Conservation (phyloP, 2,888 invertebrate species). For the Sisyra terminalis region DNA sequence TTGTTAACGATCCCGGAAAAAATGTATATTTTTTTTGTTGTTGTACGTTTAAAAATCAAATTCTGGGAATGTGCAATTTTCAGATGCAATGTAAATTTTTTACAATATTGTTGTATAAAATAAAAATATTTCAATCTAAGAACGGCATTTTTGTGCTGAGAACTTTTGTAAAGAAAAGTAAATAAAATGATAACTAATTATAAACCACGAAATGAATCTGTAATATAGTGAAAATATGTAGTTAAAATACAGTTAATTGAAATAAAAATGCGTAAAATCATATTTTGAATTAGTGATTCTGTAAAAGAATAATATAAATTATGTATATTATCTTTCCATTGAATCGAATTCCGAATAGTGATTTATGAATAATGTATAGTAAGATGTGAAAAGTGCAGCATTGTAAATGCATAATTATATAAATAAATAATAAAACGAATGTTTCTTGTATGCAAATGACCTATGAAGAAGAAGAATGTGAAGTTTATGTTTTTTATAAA, state of each 20-base stretch:
- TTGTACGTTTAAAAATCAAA: not conserved
- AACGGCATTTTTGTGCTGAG: not conserved
- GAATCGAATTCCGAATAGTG: conserved; percentile 3
- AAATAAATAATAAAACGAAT: conserved; percentile 2
- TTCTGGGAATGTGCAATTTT: conserved; percentile 8
- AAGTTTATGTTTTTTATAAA: conserved; percentile 5
- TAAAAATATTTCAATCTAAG: not conserved
- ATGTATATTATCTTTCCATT: not conserved
- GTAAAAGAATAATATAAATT: conserved; percentile 1
- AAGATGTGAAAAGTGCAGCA: conserved; percentile 1
- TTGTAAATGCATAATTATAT: conserved; percentile 2
- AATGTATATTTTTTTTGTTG: not conserved
- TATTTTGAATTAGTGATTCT: conserved; percentile 2
- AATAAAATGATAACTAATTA: conserved; percentile 1
- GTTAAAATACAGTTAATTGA: conserved; percentile 2
- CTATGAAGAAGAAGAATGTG: conserved; percentile 1
- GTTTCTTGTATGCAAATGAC: not conserved
- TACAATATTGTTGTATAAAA: not conserved
- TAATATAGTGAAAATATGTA: conserved; percentile 3
- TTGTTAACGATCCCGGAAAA: no score
- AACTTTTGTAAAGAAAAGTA: not conserved
- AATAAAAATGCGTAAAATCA: conserved; percentile 1
- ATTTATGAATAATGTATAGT: not conserved
- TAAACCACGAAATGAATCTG: conserved; percentile 1
- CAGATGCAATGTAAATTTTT: conserved; percentile 1